Evolutionary conservation across 1,140 invertebrate genomes (phyloP).

Genomic region (Steinernema khuongi): DNA sequence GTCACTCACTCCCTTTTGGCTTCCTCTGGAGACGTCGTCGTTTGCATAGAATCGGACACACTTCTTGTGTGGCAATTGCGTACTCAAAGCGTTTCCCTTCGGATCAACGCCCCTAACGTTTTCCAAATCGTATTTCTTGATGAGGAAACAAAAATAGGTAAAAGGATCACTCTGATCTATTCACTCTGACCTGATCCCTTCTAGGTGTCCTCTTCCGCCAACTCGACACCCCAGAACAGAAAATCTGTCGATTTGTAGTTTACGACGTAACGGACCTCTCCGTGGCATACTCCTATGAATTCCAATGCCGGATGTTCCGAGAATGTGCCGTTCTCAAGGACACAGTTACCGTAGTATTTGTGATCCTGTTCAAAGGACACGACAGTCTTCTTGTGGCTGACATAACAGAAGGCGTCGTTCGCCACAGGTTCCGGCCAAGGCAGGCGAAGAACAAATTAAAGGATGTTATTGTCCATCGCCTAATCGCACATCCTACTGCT

Average conservation of each 20-base stretch:
- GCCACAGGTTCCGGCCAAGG: slow-evolving; percentile 77
- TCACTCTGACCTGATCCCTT: slow-evolving; percentile 68
- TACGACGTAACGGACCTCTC: slow-evolving; percentile 40
- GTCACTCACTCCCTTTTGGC: slow-evolving; percentile 86
- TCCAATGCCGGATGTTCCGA: slow-evolving; percentile 42
- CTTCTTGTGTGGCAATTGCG: slow-evolving; percentile 84
- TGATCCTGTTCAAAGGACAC: slow-evolving; percentile 41
- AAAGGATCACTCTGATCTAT: no score
- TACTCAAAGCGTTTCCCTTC: slow-evolving; percentile 68
- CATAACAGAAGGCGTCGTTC: slow-evolving; percentile 69
- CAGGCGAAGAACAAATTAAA: slow-evolving; percentile 69
- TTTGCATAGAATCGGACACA: slow-evolving; percentile 85
- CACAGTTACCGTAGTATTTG: slow-evolving; percentile 36
- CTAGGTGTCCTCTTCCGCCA: slow-evolving; percentile 39
- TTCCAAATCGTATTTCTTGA: slow-evolving; percentile 74
- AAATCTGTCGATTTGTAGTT: slow-evolving; percentile 41
- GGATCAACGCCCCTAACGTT: slow-evolving; percentile 75
- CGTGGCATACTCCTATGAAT: slow-evolving; percentile 45
- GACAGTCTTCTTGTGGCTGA: slow-evolving; percentile 42
- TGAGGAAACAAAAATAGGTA: slow-evolving; percentile 44
- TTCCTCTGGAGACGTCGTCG: slow-evolving; percentile 72
- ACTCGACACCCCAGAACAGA: slow-evolving; percentile 48
- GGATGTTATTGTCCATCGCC: slow-evolving; percentile 66
- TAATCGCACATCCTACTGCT: slow-evolving; percentile 76
- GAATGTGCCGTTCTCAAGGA: slow-evolving; percentile 42